Evolutionary conservation across 2,888 invertebrate species (phyloP).

Genomic region (Pinctada fucata): DNA sequence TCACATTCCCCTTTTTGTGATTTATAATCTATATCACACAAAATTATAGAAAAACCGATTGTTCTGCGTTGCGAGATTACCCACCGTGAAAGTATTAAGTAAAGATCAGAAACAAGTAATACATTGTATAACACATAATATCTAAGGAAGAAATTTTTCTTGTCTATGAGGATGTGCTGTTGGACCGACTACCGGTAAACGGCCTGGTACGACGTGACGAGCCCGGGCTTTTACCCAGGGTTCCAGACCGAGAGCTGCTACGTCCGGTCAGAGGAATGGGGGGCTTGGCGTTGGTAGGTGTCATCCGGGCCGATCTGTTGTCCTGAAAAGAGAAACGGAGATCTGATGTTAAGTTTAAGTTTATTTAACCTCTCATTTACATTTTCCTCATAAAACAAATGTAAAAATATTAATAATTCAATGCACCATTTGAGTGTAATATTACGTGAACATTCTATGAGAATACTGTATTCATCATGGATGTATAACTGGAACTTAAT

Average conservation of each 20-base stretch:
- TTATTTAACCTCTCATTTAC: not conserved
- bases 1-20: too few species aligned
- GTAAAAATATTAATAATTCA: not conserved
- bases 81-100: too few species aligned
- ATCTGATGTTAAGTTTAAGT: not conserved
- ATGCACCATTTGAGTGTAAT: not conserved
- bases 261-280: constrained; percentile 59
- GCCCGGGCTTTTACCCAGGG: constrained; percentile 55
- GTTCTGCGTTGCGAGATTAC: too few species aligned
- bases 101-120: too few species aligned
- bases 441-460: too few species aligned
- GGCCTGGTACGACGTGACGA: constrained; percentile 58
- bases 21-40: too few species aligned
- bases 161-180: not conserved
- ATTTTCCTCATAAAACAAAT: not conserved
- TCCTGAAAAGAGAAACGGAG: constrained; percentile 55
- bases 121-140: too few species aligned
- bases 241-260: constrained; percentile 45
- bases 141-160: too few species aligned
- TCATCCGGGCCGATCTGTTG: constrained; percentile 52
- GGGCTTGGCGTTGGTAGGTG: constrained; percentile 66
- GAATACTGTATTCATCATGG: too few species aligned
- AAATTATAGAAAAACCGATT: too few species aligned
- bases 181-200: constrained; percentile 47
- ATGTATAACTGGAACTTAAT: too few species aligned